Percentiles rank a stretch among this genome's conserved stretches.
These are phyloP conservation scores for Rallus crepitans DNA, from an alignment of 2,797 vertebrate species.

Conservation along the genomic window DNA sequence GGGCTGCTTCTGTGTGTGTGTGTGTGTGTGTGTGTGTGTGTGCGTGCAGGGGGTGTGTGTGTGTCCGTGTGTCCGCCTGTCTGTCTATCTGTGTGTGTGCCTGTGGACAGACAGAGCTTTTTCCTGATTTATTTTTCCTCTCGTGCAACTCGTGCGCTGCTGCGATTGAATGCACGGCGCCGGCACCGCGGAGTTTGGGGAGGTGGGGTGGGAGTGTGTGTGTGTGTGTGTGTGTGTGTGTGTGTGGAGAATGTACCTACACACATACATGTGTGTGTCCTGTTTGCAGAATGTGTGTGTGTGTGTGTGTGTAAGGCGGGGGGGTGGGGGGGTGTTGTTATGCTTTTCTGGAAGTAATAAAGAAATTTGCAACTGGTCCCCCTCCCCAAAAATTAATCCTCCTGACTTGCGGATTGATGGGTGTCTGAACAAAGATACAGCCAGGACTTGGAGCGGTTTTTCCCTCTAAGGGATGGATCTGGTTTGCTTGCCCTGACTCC, in stretches of 20 bases:
- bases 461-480: not conserved
- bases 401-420: constrained; percentile 40
- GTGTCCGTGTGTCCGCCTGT: not conserved
- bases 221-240: too few species aligned
- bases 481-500: not conserved
- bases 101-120: not conserved
- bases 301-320: too few species aligned
- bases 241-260: too few species aligned
- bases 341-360: constrained; percentile 57
- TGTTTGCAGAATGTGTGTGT: not conserved
- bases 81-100: too few species aligned
- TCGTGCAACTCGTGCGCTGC: constrained; percentile 46
- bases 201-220: not conserved
- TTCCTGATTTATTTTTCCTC: constrained; percentile 41
- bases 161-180: not conserved
- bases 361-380: constrained; percentile 46
- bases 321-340: not conserved
- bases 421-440: constrained; percentile 60
- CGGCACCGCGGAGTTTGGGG: constrained; percentile 15
- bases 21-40: too few species aligned
- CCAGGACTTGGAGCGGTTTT: constrained; percentile 16
- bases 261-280: not conserved
- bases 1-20: too few species aligned
- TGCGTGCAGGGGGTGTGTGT: too few species aligned
- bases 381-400: not conserved